These are phyloP conservation scores for Lepidothrix coronata DNA, from an alignment of 2,113 vertebrate species.

Conservation along the genomic window DNA sequence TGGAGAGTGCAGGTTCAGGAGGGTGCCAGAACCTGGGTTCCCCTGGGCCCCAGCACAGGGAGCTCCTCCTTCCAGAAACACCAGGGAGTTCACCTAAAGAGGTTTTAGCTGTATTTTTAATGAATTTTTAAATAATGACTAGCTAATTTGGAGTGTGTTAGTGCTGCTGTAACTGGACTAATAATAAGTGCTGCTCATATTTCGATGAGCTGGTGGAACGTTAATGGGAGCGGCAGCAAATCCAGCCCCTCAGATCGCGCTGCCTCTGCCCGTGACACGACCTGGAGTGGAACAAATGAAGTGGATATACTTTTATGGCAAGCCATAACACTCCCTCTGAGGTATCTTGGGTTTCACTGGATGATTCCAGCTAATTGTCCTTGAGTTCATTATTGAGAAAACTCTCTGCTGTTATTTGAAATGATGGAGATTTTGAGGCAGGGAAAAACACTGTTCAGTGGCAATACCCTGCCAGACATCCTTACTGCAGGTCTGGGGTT, in stretches of 20 bases:
- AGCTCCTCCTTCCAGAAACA: not conserved
- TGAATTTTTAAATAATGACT: not conserved
- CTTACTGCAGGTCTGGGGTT: not conserved
- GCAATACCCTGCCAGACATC: not conserved
- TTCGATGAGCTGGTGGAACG: not conserved
- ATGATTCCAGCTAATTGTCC: constrained; percentile 1
- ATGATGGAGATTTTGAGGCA: not conserved
- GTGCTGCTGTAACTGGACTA: not conserved
- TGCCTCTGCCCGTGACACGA: not conserved
- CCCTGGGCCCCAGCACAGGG: accelerated
- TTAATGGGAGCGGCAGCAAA: not conserved
- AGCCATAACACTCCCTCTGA: not conserved
- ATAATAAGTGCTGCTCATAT: not conserved
- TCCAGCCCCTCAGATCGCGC: not conserved
- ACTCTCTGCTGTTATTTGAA: not conserved
- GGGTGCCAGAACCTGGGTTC: not conserved
- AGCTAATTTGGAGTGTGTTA: not conserved
- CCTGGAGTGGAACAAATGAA: not conserved
- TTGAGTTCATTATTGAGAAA: not conserved
- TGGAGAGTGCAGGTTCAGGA: accelerated
- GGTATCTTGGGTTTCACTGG: not conserved
- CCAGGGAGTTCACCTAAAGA: not conserved
- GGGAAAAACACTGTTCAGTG: not conserved
- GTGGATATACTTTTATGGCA: not conserved
- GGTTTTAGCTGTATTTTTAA: not conserved